Percentiles rank a stretch among this genome's conserved stretches.
phyloP scores from a whole-genome alignment of 2,113 vertebrate genomes.

The Candoia aspera region DNA sequence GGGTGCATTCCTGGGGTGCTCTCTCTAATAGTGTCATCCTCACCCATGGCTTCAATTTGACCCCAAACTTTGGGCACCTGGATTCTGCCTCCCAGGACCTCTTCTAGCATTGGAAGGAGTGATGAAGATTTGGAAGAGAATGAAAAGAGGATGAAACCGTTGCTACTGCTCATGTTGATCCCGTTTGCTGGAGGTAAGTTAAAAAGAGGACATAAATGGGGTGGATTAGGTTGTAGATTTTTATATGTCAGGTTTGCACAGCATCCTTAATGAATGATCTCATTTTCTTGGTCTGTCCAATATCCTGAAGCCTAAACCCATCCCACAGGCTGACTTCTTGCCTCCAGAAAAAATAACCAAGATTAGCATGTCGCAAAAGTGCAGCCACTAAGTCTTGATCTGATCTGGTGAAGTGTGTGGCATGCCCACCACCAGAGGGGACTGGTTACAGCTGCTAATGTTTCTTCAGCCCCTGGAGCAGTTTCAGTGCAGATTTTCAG shows the following conservation, averaged over 20 bases:
- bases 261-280: not conserved
- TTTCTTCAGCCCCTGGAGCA: not conserved
- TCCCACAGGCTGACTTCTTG: not conserved
- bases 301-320: not conserved
- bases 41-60: not conserved
- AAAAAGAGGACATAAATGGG: not conserved
- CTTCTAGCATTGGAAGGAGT: not conserved
- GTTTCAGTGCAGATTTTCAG: not conserved
- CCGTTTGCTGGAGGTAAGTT: conserved; percentile 15
- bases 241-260: not conserved
- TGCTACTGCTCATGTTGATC: conserved; percentile 15
- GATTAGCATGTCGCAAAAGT: not conserved
- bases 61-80: not conserved
- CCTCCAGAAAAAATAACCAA: not conserved
- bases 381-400: not conserved
- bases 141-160: conserved; percentile 13
- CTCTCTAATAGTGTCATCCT: not conserved
- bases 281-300: not conserved
- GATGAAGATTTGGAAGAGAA: not conserved
- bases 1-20: not conserved
- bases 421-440: not conserved
- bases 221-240: not conserved
- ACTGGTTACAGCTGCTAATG: not conserved
- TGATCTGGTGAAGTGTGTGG: not conserved
- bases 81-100: not conserved